A percentile compares a stretch with the other conserved stretches of the same genome.
Evolutionary conservation across 2,113 vertebrate species (phyloP).

Genomic region (Chelonoidis abingdonii): DNA sequence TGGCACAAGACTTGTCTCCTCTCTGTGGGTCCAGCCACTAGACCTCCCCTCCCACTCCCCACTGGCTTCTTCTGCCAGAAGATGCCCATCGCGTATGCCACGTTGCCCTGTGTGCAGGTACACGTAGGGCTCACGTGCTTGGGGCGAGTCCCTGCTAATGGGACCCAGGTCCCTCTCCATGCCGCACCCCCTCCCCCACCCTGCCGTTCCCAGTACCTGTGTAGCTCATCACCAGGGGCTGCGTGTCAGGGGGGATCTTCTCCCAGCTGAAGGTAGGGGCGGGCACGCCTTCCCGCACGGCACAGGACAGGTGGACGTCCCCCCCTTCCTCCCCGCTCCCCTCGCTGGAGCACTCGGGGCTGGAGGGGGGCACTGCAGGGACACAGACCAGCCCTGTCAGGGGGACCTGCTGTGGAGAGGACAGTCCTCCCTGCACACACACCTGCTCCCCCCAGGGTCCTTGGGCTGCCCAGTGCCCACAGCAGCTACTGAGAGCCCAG

Average conservation of each 20-base stretch:
- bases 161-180: neutral
- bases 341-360: conserved; percentile 80
- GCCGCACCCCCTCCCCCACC: too few species aligned
- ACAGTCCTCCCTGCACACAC: too few species aligned
- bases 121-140: neutral
- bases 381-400: neutral
- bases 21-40: neutral
- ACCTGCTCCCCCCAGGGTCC: too few species aligned
- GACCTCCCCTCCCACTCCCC: neutral
- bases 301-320: conserved; percentile 79
- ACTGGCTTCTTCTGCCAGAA: neutral
- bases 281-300: conserved; percentile 77
- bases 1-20: too few species aligned
- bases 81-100: neutral
- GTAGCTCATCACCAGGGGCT: conserved; percentile 76
- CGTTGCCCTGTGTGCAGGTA: neutral
- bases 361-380: conserved; percentile 78
- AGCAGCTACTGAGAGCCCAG: neutral
- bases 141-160: neutral
- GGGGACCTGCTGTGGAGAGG: neutral
- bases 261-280: conserved; percentile 81
- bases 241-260: conserved; percentile 76
- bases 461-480: neutral
- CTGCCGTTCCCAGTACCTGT: conserved; percentile 59
- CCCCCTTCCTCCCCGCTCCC: conserved; percentile 76